Evolutionary conservation across 1,140 invertebrate species (phyloP).

Genomic region (Pseudomyrmex pallidus): DNA sequence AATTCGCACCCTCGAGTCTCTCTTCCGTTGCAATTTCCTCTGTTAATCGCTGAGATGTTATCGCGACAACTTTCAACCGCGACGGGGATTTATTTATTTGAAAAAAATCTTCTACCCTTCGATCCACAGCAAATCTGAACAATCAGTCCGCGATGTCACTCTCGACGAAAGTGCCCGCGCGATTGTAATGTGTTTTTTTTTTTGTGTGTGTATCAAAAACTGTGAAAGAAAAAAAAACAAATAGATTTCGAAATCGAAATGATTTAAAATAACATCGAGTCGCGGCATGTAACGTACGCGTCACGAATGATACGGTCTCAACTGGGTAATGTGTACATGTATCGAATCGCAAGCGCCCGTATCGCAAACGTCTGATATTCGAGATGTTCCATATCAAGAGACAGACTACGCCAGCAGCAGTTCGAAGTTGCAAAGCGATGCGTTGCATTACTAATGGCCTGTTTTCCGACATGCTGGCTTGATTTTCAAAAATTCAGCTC

Average conservation of each 20-base stretch:
- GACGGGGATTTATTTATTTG: background rate
- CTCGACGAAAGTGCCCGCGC: no score
- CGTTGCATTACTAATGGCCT: conserved; percentile 1
- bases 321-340: background rate
- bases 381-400: background rate
- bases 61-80: no score
- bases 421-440: background rate
- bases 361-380: background rate
- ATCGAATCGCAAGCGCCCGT: background rate
- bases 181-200: no score
- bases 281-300: no score
- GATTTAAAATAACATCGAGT: no score
- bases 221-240: no score
- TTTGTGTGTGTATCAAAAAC: no score
- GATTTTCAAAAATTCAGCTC: background rate
- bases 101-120: no score
- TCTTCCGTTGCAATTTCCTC: background rate
- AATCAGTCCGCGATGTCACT: no score
- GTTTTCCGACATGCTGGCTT: background rate
- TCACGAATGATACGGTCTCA: background rate
- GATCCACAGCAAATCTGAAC: no score
- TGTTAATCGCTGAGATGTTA: no score
- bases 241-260: no score
- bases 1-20: background rate
- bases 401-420: background rate